Percentiles rank a stretch among this genome's conserved stretches.
Evolutionary conservation across 2,797 vertebrate genomes (phyloP).

Genomic region (Xenops minutus): DNA sequence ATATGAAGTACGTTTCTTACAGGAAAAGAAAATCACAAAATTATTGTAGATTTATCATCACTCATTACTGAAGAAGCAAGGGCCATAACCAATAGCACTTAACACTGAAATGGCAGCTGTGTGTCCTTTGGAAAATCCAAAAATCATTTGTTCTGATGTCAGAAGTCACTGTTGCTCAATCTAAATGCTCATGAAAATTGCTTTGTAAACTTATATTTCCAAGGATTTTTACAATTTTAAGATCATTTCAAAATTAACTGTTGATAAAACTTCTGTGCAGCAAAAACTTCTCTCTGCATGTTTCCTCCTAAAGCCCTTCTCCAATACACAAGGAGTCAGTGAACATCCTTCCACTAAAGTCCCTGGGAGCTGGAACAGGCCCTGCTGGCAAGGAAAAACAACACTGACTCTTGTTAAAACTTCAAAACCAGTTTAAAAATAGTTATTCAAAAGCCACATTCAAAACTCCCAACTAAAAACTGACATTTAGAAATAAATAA

Average conservation of each 20-base stretch:
- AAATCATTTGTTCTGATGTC: neutral
- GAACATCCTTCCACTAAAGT: neutral
- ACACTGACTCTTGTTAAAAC: neutral
- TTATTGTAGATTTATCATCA: neutral
- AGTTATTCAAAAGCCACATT: neutral
- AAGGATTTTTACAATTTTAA: neutral
- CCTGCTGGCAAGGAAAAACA: neutral
- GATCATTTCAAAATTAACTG: neutral
- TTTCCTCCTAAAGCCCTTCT: neutral
- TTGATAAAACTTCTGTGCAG: neutral
- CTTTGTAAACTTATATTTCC: neutral
- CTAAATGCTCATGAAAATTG: neutral
- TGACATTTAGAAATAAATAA: neutral
- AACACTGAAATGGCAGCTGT: neutral
- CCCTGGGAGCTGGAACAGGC: neutral
- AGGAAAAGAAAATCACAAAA: neutral
- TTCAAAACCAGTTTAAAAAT: neutral
- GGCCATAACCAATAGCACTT: neutral
- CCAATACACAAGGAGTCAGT: neutral
- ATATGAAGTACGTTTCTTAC: neutral
- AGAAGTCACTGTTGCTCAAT: neutral
- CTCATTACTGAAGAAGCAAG: neutral
- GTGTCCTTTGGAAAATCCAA: neutral
- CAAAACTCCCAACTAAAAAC: neutral
- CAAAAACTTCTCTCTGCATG: neutral